phyloP scores from a whole-genome alignment of 2,113 vertebrate species.

The Pyrgilauda ruficollis region DNA sequence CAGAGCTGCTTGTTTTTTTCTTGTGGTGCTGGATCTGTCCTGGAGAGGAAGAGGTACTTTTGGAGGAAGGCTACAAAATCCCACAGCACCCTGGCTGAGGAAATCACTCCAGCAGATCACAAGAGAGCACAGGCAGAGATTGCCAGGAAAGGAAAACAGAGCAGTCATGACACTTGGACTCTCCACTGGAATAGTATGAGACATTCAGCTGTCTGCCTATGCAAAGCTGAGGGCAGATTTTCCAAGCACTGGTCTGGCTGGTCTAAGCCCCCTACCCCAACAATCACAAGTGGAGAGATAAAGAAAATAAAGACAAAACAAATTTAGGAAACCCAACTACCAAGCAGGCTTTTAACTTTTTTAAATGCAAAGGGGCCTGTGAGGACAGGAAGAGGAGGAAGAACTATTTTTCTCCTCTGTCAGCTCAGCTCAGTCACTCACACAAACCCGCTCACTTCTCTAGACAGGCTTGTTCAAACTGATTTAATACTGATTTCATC shows the following conservation, averaged over 20 bases:
- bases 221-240: background rate
- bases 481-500: background rate
- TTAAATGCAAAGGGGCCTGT: background rate
- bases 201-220: background rate
- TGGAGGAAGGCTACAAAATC: background rate
- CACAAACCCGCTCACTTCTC: background rate
- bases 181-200: accelerated
- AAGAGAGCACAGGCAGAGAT: background rate
- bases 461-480: background rate
- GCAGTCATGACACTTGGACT: background rate
- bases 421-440: background rate
- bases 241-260: background rate
- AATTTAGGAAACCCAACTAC: background rate
- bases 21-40: background rate
- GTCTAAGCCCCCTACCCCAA: background rate
- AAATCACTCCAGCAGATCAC: background rate
- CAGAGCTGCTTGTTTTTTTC: background rate
- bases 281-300: background rate
- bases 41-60: background rate
- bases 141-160: background rate
- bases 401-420: background rate
- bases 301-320: background rate
- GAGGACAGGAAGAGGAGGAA: background rate
- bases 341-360: background rate
- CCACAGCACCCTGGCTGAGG: background rate